Percentiles rank a stretch among this genome's conserved stretches.
These are phyloP conservation scores for Semaprochilodus insignis DNA, from an alignment of 2,797 vertebrate species.

Conservation along the genomic window DNA sequence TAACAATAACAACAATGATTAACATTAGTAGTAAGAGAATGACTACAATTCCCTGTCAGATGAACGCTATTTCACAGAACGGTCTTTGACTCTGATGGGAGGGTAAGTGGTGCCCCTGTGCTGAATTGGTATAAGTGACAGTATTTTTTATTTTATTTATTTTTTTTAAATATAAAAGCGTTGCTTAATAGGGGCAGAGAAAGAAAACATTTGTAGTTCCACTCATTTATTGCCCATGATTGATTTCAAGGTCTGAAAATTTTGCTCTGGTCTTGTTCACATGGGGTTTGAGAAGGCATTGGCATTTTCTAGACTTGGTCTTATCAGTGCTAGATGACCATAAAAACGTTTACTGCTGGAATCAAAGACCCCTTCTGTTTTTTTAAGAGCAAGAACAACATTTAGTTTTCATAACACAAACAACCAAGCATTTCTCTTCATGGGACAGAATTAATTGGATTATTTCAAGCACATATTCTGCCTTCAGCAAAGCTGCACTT, in stretches of 20 bases:
- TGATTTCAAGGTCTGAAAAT: conserved; percentile 59
- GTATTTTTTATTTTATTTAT: conserved; percentile 8
- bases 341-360: conserved; percentile 24
- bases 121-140: conserved; percentile 42
- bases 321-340: conserved; percentile 21
- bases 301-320: conserved; percentile 35
- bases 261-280: conserved; percentile 58
- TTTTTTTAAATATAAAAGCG: neutral
- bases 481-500: conserved; percentile 81
- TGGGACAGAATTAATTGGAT: conserved; percentile 79
- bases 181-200: conserved; percentile 46
- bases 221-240: conserved; percentile 58
- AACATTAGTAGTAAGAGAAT: neutral
- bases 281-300: conserved; percentile 51
- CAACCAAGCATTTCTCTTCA: conserved; percentile 71
- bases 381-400: conserved; percentile 74
- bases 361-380: conserved; percentile 43
- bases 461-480: conserved; percentile 82
- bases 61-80: conserved; percentile 27
- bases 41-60: neutral
- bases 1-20: too few species aligned
- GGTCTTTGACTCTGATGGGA: conserved; percentile 32
- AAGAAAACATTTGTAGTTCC: conserved; percentile 65
- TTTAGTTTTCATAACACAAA: conserved; percentile 81
- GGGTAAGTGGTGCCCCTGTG: conserved; percentile 36